Percentiles rank a stretch among this genome's conserved stretches.
Evolutionary conservation across 2,888 invertebrate genomes (phyloP).

Genomic region (Automeris io): DNA sequence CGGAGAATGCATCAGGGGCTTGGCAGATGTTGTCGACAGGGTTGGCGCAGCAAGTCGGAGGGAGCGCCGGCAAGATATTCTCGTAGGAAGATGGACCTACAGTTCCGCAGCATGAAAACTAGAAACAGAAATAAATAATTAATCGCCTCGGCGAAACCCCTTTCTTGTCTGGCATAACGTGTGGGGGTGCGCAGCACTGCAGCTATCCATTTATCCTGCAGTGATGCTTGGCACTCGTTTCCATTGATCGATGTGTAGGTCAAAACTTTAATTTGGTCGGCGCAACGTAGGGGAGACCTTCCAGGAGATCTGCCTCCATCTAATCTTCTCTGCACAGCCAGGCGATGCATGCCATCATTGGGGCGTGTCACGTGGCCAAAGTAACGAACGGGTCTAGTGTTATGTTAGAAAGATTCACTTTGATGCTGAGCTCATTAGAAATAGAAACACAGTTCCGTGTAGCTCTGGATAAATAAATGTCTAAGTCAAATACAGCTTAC

Average conservation of each 20-base stretch:
- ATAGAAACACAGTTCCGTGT: neutral
- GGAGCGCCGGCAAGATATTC: constrained; percentile 18
- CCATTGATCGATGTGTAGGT: too few relatives aligned
- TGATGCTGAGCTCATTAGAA: neutral
- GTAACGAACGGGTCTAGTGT: neutral
- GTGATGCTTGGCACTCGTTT: too few relatives aligned
- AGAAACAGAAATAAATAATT: constrained; percentile 8
- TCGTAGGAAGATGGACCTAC: constrained; percentile 33
- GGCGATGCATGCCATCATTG: neutral
- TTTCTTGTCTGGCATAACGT: too few relatives aligned
- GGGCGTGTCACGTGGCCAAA: neutral
- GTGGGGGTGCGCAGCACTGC: too few relatives aligned
- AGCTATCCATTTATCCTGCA: too few relatives aligned
- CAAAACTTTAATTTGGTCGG: too few relatives aligned
- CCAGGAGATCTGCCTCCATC: too few relatives aligned
- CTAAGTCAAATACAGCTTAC: constrained; percentile 28
- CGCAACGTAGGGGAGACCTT: too few relatives aligned
- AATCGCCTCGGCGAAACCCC: too few relatives aligned
- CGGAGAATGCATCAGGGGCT: constrained; percentile 21
- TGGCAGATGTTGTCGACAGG: constrained; percentile 18
- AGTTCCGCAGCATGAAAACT: constrained; percentile 57
- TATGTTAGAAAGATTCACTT: neutral
- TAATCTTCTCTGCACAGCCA: too few relatives aligned
- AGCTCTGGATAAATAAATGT: neutral
- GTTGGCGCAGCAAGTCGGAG: constrained; percentile 35